A percentile compares a stretch with the other conserved stretches of the same genome.
Conservation (phyloP, 2,888 invertebrate species). For the Marasmarcha lunaedactyla region DNA sequence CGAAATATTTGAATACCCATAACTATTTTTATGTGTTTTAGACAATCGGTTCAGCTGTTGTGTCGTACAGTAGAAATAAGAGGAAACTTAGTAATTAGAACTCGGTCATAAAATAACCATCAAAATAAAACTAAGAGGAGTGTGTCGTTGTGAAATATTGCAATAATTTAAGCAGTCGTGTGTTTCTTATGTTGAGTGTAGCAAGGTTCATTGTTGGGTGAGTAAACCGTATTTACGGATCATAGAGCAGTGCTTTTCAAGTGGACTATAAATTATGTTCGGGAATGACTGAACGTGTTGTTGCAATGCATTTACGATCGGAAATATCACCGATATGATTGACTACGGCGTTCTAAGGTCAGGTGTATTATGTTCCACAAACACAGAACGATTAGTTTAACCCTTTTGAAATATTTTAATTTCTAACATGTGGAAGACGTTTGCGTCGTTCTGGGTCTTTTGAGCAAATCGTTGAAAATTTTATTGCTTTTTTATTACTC, state of each 20-base stretch:
- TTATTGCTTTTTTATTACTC: no score
- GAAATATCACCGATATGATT: constrained; percentile 37
- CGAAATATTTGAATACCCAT: constrained; percentile 9
- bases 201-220: no score
- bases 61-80: constrained; percentile 42
- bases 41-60: constrained; percentile 41
- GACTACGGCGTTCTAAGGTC: constrained; percentile 27
- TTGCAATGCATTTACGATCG: constrained; percentile 48
- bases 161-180: neutral
- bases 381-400: constrained; percentile 16
- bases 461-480: neutral
- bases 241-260: constrained; percentile 27
- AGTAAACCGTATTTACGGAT: no score
- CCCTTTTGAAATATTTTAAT: neutral
- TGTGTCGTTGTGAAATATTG: constrained; percentile 32
- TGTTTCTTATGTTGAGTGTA: no score
- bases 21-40: constrained; percentile 43
- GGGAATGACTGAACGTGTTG: constrained; percentile 59
- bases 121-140: constrained; percentile 27
- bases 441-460: neutral
- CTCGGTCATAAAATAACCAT: constrained; percentile 63
- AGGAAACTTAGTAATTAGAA: constrained; percentile 63
- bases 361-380: constrained; percentile 31
- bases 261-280: constrained; percentile 54
- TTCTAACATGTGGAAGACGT: neutral